Percentiles rank a stretch among this genome's conserved stretches.
These are phyloP conservation scores for Nymphalis urticae DNA, from an alignment of 2,888 invertebrate species.

Conservation along the genomic window DNA sequence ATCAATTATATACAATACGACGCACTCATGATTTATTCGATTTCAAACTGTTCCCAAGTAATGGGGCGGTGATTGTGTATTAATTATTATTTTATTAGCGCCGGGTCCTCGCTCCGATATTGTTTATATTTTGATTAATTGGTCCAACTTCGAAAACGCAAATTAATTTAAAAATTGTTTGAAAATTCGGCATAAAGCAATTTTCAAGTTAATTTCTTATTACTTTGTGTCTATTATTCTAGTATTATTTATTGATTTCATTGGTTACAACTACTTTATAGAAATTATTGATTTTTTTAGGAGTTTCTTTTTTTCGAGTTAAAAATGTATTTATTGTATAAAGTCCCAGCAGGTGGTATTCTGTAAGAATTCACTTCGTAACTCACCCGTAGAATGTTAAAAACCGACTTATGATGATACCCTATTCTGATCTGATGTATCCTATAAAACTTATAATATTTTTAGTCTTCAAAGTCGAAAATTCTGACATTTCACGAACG, in stretches of 20 bases:
- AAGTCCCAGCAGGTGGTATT: no score
- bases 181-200: not conserved
- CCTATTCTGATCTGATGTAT: no score
- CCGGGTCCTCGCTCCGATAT: conserved; percentile 45
- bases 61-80: conserved; percentile 50
- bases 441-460: no score
- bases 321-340: no score
- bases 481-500: no score
- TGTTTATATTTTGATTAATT: conserved; percentile 61
- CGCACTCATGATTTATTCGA: conserved; percentile 54
- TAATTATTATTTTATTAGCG: conserved; percentile 56
- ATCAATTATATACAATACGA: conserved; percentile 46
- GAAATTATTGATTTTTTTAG: no score
- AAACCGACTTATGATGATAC: no score
- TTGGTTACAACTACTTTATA: not conserved
- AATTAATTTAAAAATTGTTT: conserved; percentile 8
- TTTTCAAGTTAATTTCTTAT: not conserved
- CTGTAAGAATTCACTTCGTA: no score
- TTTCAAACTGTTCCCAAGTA: conserved; percentile 46
- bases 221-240: not conserved
- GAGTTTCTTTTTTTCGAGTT: no score
- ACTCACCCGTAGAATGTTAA: no score
- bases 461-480: no score
- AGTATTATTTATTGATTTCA: not conserved
- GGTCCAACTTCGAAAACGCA: conserved; percentile 37